phyloP scores from a whole-genome alignment of 2,888 invertebrate species.

The Asteroscopus sphinx region DNA sequence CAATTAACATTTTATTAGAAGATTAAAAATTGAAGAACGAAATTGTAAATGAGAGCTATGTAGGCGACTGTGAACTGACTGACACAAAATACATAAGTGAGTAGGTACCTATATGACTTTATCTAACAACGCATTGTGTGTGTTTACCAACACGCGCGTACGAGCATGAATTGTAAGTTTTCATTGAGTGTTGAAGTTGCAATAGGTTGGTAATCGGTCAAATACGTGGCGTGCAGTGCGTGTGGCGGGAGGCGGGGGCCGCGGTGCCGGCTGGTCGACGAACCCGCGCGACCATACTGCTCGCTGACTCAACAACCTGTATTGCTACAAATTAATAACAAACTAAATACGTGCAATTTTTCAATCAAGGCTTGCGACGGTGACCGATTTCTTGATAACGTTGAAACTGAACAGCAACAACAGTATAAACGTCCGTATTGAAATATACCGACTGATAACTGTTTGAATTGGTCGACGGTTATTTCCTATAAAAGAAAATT shows the following conservation, averaged over 20 bases:
- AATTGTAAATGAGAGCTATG: too few species aligned
- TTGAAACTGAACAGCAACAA: too few species aligned
- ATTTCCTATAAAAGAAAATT: too few species aligned
- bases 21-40: too few species aligned
- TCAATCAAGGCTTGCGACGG: slow-evolving; percentile 37
- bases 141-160: slow-evolving; percentile 62
- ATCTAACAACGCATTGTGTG: slow-evolving; percentile 38
- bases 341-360: slow-evolving; percentile 49
- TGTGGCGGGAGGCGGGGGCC: slow-evolving; percentile 53
- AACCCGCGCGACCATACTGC: slow-evolving; percentile 65
- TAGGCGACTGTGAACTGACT: neutral
- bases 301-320: slow-evolving; percentile 60
- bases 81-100: neutral
- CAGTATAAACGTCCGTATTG: too few species aligned
- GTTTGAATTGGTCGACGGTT: too few species aligned
- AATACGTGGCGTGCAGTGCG: slow-evolving; percentile 72
- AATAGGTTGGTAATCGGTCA: slow-evolving; percentile 75
- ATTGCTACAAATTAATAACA: slow-evolving; percentile 62
- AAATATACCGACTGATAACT: too few species aligned
- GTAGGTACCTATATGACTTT: slow-evolving; percentile 14
- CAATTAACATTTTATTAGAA: too few species aligned
- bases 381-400: slow-evolving; percentile 10
- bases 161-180: slow-evolving; percentile 73
- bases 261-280: slow-evolving; percentile 81
- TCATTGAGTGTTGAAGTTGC: slow-evolving; percentile 75